A percentile compares a stretch with the other conserved stretches of the same genome.
Conservation (phyloP, 2,797 vertebrate species). For the Rhinoraja longicauda region DNA sequence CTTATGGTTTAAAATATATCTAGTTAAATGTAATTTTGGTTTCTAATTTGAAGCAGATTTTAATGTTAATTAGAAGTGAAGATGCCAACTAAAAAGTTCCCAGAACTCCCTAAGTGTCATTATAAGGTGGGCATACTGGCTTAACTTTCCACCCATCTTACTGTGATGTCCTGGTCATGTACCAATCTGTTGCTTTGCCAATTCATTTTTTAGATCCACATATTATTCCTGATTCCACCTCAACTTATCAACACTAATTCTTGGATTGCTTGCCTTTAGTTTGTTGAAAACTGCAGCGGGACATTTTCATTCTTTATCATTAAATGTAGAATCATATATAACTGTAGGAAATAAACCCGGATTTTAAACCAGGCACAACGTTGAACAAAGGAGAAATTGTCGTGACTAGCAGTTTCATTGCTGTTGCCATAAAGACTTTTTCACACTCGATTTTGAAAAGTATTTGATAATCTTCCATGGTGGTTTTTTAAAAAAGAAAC, state of each 20-base stretch:
- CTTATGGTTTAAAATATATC: neutral
- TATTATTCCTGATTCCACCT: neutral
- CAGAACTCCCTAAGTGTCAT: neutral
- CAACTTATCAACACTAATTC: neutral
- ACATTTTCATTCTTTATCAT: neutral
- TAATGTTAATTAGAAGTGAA: neutral
- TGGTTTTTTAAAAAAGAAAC: neutral
- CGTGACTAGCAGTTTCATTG: neutral
- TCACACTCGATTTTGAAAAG: neutral
- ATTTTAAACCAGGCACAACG: neutral
- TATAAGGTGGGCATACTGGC: neutral
- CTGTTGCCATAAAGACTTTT: neutral
- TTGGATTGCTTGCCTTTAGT: neutral
- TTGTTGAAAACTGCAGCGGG: neutral
- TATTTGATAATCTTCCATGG: neutral
- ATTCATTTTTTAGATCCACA: neutral
- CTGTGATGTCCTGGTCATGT: neutral
- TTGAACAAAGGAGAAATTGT: neutral
- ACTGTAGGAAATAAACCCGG: too few relatives aligned
- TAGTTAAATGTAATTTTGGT: neutral
- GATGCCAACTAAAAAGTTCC: neutral
- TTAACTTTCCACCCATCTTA: neutral
- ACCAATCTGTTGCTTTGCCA: neutral
- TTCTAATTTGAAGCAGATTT: neutral
- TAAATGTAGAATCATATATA: neutral